Conservation (phyloP, 2,888 invertebrate genomes). For the Oligia fasciuncula region DNA sequence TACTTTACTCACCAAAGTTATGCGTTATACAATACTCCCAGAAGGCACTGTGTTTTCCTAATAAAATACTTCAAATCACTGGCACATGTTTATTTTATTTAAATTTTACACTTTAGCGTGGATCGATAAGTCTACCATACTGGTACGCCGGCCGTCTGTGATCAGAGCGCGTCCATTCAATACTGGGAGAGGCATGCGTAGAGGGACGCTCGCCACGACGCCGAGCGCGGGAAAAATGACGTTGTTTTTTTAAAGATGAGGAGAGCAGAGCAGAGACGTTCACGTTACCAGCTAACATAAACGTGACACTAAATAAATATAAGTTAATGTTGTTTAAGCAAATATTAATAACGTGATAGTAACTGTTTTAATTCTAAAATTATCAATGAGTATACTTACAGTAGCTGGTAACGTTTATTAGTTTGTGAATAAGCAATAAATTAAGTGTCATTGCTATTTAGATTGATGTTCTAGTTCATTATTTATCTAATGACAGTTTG, state of each 20-base stretch:
- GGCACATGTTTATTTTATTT: conserved; percentile 77
- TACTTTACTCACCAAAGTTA: conserved; percentile 79
- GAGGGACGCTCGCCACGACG: conserved; percentile 70
- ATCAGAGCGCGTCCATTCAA: conserved; percentile 82
- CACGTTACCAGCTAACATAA: conserved; percentile 60
- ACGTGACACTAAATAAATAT: conserved; percentile 42
- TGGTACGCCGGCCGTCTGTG: conserved; percentile 72
- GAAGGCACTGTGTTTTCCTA: conserved; percentile 80
- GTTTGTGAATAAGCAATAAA: conserved; percentile 33
- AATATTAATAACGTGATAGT: conserved; percentile 32
- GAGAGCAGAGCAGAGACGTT: conserved; percentile 46
- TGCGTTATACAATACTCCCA: conserved; percentile 72
- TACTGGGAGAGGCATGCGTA: conserved; percentile 87
- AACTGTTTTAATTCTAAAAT: conserved; percentile 27
- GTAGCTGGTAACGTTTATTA: conserved; percentile 14
- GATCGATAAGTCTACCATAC: conserved; percentile 84
- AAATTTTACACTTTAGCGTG: conserved; percentile 80
- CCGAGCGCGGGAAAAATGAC: conserved; percentile 85
- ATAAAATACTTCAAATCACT: conserved; percentile 72
- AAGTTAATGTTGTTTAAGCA: conserved; percentile 27
- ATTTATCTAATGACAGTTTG: conserved; percentile 24
- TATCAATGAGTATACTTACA: conserved; percentile 44
- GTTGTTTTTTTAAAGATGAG: conserved; percentile 73
- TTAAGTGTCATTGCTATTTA: conserved; percentile 25
- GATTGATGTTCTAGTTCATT: conserved; percentile 31